A percentile compares a stretch with the other conserved stretches of the same genome.
Conservation (phyloP, 2,797 vertebrate species). For the Sitta carolinensis region DNA sequence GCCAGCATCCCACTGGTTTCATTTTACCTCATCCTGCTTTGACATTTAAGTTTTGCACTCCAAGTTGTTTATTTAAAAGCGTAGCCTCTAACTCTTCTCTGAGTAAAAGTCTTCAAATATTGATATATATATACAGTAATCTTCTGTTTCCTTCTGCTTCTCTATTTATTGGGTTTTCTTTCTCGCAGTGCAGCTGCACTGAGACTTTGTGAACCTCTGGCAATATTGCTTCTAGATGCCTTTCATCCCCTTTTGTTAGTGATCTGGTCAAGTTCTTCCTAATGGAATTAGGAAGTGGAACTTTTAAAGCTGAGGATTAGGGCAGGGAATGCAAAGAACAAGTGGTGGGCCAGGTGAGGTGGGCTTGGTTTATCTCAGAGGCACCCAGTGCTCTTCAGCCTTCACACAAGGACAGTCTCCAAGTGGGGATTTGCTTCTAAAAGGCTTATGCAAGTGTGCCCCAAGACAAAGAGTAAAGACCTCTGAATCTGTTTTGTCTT, state of each 20-base stretch:
- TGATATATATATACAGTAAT: neutral
- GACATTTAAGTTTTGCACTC: constrained; percentile 7
- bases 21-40: neutral
- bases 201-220: neutral
- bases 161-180: constrained; percentile 6
- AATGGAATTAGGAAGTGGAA: neutral
- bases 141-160: neutral
- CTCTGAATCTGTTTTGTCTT: neutral
- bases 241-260: neutral
- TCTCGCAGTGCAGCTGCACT: neutral
- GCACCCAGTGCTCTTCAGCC: neutral
- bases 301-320: neutral
- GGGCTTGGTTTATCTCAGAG: neutral
- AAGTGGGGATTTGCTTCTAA: neutral
- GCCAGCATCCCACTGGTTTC: neutral
- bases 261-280: neutral
- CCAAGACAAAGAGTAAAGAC: neutral
- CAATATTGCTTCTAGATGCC: neutral
- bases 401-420: neutral
- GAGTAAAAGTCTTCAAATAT: constrained; percentile 5
- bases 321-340: neutral
- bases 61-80: neutral
- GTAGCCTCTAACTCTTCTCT: neutral
- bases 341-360: neutral
- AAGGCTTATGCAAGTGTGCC: neutral